Conservation (phyloP, 2,797 vertebrate genomes). For the Numenius phaeopus region DNA sequence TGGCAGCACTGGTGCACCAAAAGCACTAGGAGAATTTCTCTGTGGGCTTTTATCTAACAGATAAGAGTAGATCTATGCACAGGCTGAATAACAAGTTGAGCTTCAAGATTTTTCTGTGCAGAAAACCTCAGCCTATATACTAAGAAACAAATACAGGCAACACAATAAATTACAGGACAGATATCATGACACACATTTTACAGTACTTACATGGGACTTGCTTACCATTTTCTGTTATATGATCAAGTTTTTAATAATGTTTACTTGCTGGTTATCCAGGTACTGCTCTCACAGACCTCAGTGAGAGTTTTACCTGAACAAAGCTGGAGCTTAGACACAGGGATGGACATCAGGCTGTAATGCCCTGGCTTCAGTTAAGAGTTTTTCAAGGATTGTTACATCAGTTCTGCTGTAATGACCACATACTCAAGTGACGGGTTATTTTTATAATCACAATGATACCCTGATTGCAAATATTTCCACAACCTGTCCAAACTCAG, state of each 20-base stretch:
- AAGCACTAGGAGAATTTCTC: background rate
- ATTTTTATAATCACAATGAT: background rate
- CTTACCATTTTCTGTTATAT: conserved; percentile 30
- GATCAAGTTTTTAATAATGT: background rate
- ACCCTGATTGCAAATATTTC: background rate
- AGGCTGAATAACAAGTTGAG: background rate
- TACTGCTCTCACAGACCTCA: background rate
- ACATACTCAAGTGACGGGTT: conserved; percentile 6
- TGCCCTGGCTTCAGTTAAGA: background rate
- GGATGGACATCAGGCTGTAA: background rate
- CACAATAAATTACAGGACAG: conserved; percentile 45
- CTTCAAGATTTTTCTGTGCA: background rate
- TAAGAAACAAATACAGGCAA: conserved; percentile 6
- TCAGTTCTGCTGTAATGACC: conserved; percentile 9
- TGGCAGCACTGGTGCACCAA: background rate
- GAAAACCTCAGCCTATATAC: background rate
- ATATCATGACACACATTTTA: background rate
- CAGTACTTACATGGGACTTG: conserved; percentile 53
- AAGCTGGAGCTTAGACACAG: conserved; percentile 23
- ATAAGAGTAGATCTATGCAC: background rate
- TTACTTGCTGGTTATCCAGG: conserved; percentile 8
- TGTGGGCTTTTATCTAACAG: background rate
- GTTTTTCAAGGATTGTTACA: background rate
- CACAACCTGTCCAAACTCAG: background rate
- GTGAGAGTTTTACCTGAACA: conserved; percentile 35